Base-by-base conservation (phyloP, 1,140 invertebrate genomes). In the Penaeus chinensis region DNA sequence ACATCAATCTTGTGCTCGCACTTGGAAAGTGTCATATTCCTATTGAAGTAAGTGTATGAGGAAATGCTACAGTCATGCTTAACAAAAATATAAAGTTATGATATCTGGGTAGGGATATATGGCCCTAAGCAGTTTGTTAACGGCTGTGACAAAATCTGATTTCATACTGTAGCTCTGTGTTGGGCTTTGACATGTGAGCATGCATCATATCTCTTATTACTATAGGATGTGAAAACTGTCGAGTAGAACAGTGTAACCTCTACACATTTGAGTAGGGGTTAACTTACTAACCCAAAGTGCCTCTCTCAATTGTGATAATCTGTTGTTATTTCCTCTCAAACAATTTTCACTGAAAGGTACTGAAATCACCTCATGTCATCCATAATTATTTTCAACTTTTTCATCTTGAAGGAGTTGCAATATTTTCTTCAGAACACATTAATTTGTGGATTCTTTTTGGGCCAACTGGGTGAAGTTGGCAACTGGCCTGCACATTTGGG, bases 241-340 rank as follows among this genome's bases (percentile, higher is more conserved):
- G 82, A 76, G 86, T 86, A 81, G 82, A 87, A 82, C 69, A 82
- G 86, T 87, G 83, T 89, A 87, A 87, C 89, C 89, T 89, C 89
- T 89, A 88, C 85, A 90, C 89, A 90, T 90, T 90, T 90, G 89
- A 90, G 89, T 90, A 85, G 89, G 87, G 89, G 89, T 90, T 83
- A 85, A 90, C 89, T 90, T 90, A 89, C 76, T 88, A 86, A 88
- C 89, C 87, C 89, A 86, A 90, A 90, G 89, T 90, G 89, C 89
- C 89, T 90, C 89, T 89, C 89, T 90, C 87, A 90, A 90, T 90
- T 90, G 89, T 90, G 87, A 90, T 90, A 89, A 90, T 89, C 85
- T 90, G 85, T 90, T 90, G 87, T 90, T 89, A 71, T 90, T 90
- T 90, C 85, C 80, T 89, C 84, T 89, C 83, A 82, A 85, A 85